These are phyloP conservation scores for Xiphophorus hellerii DNA, from an alignment of 2,113 vertebrate species.

Conservation along the genomic window DNA sequence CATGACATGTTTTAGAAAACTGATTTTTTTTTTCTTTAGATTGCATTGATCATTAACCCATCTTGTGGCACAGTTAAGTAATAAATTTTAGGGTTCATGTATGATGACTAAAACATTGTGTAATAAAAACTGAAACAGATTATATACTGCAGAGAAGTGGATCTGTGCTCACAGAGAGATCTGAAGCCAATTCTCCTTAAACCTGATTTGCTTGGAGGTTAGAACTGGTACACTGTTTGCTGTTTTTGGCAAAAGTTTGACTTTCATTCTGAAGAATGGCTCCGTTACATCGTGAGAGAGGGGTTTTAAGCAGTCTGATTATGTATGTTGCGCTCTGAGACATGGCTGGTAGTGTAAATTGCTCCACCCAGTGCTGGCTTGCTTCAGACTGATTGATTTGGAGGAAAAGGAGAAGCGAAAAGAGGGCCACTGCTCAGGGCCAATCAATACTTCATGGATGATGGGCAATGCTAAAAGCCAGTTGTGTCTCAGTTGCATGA, in stretches of 20 bases:
- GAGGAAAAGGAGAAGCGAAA: conserved; percentile 24
- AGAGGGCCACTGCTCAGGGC: conserved; percentile 6
- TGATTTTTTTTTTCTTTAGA: neutral
- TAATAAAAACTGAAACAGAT: conserved; percentile 3
- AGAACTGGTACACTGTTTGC: conserved; percentile 49
- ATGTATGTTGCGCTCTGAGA: conserved; percentile 54
- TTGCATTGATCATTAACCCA: neutral
- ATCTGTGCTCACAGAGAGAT: conserved; percentile 18
- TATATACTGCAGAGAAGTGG: conserved; percentile 18
- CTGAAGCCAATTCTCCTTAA: conserved; percentile 48
- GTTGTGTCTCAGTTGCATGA: conserved; percentile 32
- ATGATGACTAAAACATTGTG: conserved; percentile 6
- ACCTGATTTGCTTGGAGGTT: conserved; percentile 57
- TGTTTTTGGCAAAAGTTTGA: conserved; percentile 53
- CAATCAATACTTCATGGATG: conserved; percentile 46
- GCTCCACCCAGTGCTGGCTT: conserved; percentile 17
- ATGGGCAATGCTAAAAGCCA: conserved; percentile 38
- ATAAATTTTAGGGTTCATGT: neutral
- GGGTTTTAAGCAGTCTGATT: conserved; percentile 54
- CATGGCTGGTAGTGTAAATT: conserved; percentile 62
- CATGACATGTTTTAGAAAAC: neutral
- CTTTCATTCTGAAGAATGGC: conserved; percentile 44
- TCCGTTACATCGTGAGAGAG: conserved; percentile 41
- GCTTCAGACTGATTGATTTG: conserved; percentile 53
- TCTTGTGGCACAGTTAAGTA: neutral